These are phyloP conservation scores for Kryptolebias ocellatus DNA, from an alignment of 2,797 vertebrate species.

Conservation along the genomic window DNA sequence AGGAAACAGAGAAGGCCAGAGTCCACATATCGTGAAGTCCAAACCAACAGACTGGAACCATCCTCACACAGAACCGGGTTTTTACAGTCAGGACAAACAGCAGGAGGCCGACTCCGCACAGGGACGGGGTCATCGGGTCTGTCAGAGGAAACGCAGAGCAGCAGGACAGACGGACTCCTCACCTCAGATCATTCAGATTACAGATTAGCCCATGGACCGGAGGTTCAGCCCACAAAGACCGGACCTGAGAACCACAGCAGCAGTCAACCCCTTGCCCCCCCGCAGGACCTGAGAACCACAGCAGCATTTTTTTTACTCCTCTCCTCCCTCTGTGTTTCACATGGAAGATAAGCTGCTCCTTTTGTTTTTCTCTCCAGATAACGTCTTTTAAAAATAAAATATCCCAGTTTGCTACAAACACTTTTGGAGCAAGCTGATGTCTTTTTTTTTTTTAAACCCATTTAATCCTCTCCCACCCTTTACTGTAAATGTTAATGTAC, in stretches of 20 bases:
- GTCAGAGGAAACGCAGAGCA: conserved; percentile 44
- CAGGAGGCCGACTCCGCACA: conserved; percentile 40
- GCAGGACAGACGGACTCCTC: conserved; percentile 43
- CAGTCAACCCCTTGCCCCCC: too few species aligned
- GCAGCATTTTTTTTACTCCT: conserved; percentile 26
- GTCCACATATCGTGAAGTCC: conserved; percentile 71
- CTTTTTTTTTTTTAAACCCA: conserved; percentile 10
- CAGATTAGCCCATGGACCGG: conserved; percentile 54
- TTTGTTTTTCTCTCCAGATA: conserved; percentile 28
- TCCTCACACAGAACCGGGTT: conserved; percentile 36
- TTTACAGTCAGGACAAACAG: conserved; percentile 40
- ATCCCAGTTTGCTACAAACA: conserved; percentile 57
- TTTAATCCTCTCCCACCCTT: conserved; percentile 47
- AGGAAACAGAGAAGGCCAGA: conserved; percentile 87
- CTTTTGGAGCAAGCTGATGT: conserved; percentile 43
- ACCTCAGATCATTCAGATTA: conserved; percentile 46
- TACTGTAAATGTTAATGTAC: conserved; percentile 84
- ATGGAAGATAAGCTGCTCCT: conserved; percentile 35
- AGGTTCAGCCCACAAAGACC: conserved; percentile 34
- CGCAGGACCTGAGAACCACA: conserved; percentile 39
- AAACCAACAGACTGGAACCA: conserved; percentile 26
- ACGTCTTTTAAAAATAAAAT: conserved; percentile 49
- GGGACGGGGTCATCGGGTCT: conserved; percentile 27
- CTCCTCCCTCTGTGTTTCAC: conserved; percentile 35
- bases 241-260: too few species aligned